Conservation (phyloP, 2,888 invertebrate genomes). For the Tortrix viridana region DNA sequence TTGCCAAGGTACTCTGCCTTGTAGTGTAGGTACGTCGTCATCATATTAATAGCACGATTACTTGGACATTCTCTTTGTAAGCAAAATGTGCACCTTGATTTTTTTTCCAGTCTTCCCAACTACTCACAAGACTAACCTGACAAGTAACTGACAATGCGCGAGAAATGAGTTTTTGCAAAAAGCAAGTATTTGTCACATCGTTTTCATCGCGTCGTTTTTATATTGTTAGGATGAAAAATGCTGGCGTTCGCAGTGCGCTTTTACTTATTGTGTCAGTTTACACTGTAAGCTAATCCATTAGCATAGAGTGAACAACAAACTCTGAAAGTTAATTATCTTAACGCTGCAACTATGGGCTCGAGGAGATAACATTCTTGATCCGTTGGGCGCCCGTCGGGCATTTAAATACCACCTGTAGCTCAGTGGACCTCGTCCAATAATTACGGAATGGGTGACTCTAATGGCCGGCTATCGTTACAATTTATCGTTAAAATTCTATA, state of each 20-base stretch:
- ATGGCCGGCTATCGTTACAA: constrained; percentile 63
- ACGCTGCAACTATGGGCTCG: constrained; percentile 16
- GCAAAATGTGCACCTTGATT: no score
- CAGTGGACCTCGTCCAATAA: constrained; percentile 57
- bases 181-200: not conserved
- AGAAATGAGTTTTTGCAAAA: not conserved
- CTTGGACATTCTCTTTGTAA: no score
- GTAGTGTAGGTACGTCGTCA: not conserved
- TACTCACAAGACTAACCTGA: no score
- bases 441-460: constrained; percentile 66
- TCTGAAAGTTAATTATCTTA: constrained; percentile 35
- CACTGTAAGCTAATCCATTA: constrained; percentile 19
- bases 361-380: constrained; percentile 46
- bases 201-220: not conserved
- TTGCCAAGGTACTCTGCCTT: constrained; percentile 20
- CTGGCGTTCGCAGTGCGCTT: constrained; percentile 2
- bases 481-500: constrained; percentile 65
- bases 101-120: no score
- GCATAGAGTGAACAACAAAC: constrained; percentile 26
- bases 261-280: constrained; percentile 10
- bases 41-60: no score
- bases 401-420: constrained; percentile 74
- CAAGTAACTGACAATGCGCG: no score
- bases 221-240: not conserved
- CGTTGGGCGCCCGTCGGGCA: constrained; percentile 47